Base-by-base conservation (phyloP, 2,113 vertebrate genomes). In the Sorex fumeus region DNA sequence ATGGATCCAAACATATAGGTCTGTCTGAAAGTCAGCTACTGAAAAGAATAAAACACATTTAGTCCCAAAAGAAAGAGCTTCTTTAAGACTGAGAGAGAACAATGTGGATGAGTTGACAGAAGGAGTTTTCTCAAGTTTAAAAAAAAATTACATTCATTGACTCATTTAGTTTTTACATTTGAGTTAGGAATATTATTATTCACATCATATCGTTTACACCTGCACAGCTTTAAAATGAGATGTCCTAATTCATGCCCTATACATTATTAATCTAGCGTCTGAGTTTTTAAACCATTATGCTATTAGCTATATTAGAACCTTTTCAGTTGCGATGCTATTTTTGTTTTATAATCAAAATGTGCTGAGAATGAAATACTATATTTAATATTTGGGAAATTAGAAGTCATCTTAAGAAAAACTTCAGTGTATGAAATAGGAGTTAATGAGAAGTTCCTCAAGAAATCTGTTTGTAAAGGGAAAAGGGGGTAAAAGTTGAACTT, bases 321-420 rank as follows among this genome's bases (percentile, higher is more conserved):
- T 87, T 62, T 90, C 28, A 28, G 83, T 88, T 32, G 75, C 50
- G 11, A 79, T 80, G 4, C 75, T 90, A 23, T 36, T 40, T 84
- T 47, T 75, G 30, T 82, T 95, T 47, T 84, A 88, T 67, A 53
- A 67, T 88, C 92, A 92, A 81, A 92, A 81, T 85, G 40, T 50
- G 27, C 30, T 77, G 89, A 88, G 50, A 91, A 74, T 74, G 47
- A 53, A 32, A 2, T 1, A 72, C 1, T 71, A 32, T 75, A 91
- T 62, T 78, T 71, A 83, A 72, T 23, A 91, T 6, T 91, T 76
- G 81, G 32, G 62, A 77, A 77, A 89, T 84, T 69, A 81, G 18
- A 36, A 77, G 50, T 62, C 23, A 78, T 87, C 32, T 77, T 83
- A 75, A 34, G 53, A 50, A 83, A 6, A 94, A 77, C 62, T 93